Base-by-base conservation (phyloP, 2,888 invertebrate species). In the Troides oblongomaculatus region DNA sequence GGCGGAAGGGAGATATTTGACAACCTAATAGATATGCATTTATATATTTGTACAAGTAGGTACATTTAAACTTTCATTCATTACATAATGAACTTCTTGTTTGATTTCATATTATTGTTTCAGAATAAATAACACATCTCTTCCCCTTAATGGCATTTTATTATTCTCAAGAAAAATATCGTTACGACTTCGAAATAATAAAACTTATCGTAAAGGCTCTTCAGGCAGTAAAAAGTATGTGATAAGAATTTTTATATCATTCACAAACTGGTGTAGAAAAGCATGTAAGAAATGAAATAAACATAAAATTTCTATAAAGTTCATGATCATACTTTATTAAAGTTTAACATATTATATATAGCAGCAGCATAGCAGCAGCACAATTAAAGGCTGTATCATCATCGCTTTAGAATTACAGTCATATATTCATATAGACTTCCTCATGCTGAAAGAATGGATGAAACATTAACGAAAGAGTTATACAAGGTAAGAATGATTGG, bases 201-300 rank as follows among this genome's bases (percentile, higher is more conserved):
- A 18, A 53, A 53, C 53, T 53, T 53, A 53, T 53, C 53, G 18
- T 53, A 53, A n/a, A 53, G n/a, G 53, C n/a, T n/a, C 53, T 53
- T 53, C n/a, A n/a, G 18, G 53, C 53, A 53, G 53, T 53, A 53
- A 53, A 53, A 53, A 53, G 53, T 53, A 53, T 53, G 53, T 53
- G 53, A 53, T 53, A 53, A 53, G 53, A 53, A 53, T 53, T 53
- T 53, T 53, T 53, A 53, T 53, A 6, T 50, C 18, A n/a, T 6
- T 53, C 53, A 14, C 46, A 53, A 53, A 53, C 53, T 18, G 53
- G n/a, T 50, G n/a, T n/a, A 53, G 53, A 53, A n/a, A 53, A n/a
- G 53, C n/a, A 53, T 5, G n/a, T 53, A 53, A 53, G 53, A 6
- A 2, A 50, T 50, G n/a, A 53, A n/a, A 46, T 46, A n/a, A n/a